A percentile compares a stretch with the other conserved stretches of the same genome.
Conservation (phyloP, 23 tunicate species). For the Pegea sp. region DNA sequence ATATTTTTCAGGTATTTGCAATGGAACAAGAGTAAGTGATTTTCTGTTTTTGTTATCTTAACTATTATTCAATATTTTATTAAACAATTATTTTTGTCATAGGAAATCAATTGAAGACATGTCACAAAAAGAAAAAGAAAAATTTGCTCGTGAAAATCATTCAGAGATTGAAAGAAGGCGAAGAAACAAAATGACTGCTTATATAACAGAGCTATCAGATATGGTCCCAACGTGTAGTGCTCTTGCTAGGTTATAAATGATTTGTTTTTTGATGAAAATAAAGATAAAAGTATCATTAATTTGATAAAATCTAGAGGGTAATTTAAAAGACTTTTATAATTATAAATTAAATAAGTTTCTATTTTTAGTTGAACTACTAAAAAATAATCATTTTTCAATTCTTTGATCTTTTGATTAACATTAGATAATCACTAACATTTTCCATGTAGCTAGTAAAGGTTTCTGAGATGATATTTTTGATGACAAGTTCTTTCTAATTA, state of each 20-base stretch:
- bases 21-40: no score
- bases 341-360: no score
- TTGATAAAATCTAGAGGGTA: background rate
- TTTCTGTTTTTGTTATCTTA: no score
- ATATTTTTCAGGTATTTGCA: no score
- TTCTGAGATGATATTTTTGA: background rate
- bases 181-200: slow-evolving; percentile 90
- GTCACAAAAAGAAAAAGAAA: slow-evolving; percentile 87
- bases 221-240: slow-evolving; percentile 96
- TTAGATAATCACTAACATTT: no score
- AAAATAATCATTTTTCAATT: no score
- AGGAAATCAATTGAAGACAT: slow-evolving; percentile 63
- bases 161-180: slow-evolving; percentile 80
- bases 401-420: no score
- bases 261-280: no score
- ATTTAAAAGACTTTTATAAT: background rate
- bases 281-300: background rate
- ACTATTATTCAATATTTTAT: no score
- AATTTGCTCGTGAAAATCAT: slow-evolving; percentile 85
- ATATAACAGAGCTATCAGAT: slow-evolving; percentile 83
- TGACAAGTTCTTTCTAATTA: background rate
- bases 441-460: no score
- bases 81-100: no score
- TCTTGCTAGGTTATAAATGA: slow-evolving; percentile 73
- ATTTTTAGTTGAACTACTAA: no score